A percentile compares a stretch with the other conserved stretches of the same genome.
These are phyloP conservation scores for Drosophila testacea DNA, from an alignment of 2,888 invertebrate genomes.

Conservation along the genomic window DNA sequence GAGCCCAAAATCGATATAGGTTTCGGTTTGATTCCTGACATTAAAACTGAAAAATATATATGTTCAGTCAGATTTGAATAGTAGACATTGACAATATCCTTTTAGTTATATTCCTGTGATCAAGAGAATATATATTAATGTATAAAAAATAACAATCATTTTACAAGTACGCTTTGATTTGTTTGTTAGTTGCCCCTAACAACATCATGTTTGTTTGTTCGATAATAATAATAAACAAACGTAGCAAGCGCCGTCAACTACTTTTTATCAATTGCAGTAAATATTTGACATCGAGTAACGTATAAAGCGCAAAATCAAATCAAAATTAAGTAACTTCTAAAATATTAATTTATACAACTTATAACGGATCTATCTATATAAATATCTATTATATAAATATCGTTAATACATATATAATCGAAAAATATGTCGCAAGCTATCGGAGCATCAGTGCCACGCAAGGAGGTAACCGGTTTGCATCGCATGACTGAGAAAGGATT, in stretches of 20 bases:
- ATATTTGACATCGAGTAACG: constrained; percentile 22
- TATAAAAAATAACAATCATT: not conserved
- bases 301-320: constrained; percentile 14
- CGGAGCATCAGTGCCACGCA: constrained; percentile 35
- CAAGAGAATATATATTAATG: not conserved
- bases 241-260: constrained; percentile 33
- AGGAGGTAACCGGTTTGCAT: constrained; percentile 79
- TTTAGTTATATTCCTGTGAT: not conserved
- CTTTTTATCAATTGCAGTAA: constrained; percentile 18
- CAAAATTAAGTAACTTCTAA: constrained; percentile 3
- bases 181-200: constrained; percentile 52
- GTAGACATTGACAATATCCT: not conserved
- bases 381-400: not conserved
- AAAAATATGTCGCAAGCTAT: constrained; percentile 41
- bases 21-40: too few relatives aligned
- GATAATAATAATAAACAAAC: constrained; percentile 50
- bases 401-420: not conserved
- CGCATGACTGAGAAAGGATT: constrained; percentile 94
- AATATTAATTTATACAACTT: not conserved
- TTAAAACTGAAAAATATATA: not conserved
- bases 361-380: not conserved
- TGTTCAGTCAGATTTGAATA: not conserved
- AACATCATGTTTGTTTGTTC: constrained; percentile 57
- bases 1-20: too few relatives aligned
- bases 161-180: not conserved